Percentiles rank a stretch among this genome's conserved stretches.
These are phyloP conservation scores for Rhagium mordax DNA, from an alignment of 2,888 invertebrate species.

Conservation along the genomic window DNA sequence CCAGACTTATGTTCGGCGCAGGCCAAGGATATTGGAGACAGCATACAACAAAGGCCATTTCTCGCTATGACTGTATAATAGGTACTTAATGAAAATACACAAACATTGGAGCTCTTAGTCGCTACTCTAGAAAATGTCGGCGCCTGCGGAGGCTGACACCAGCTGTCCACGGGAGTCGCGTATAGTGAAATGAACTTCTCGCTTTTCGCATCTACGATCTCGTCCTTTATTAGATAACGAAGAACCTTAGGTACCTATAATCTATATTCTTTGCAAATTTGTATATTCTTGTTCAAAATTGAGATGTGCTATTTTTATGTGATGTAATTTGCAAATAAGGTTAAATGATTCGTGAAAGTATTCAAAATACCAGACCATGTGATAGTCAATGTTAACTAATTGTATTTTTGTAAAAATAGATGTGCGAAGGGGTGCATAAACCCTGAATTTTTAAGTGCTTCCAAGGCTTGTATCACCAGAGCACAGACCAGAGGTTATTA, in stretches of 20 bases:
- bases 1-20: slow-evolving; percentile 74
- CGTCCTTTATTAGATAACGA: slow-evolving; percentile 47
- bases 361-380: slow-evolving; percentile 58
- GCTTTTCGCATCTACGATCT: slow-evolving; percentile 46
- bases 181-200: slow-evolving; percentile 31
- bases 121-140: slow-evolving; percentile 36
- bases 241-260: slow-evolving; percentile 47
- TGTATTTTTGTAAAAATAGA: slow-evolving; percentile 62
- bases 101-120: background rate
- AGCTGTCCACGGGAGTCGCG: slow-evolving; percentile 33
- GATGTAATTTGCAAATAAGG: slow-evolving; percentile 48
- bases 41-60: slow-evolving; percentile 70
- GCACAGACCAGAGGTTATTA: slow-evolving; percentile 31
- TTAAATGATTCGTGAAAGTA: slow-evolving; percentile 33
- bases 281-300: slow-evolving; percentile 43
- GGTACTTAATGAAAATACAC: too few species aligned
- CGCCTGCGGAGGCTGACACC: slow-evolving; percentile 35
- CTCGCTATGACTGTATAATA: slow-evolving; percentile 73
- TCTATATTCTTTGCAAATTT: slow-evolving; percentile 50
- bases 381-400: slow-evolving; percentile 65
- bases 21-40: slow-evolving; percentile 70
- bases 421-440: slow-evolving; percentile 43
- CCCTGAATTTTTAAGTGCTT: slow-evolving; percentile 49
- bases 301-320: slow-evolving; percentile 51
- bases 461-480: background rate